Evolutionary conservation across 1,140 invertebrate genomes (phyloP).

Genomic region (Epicauta chinensis): DNA sequence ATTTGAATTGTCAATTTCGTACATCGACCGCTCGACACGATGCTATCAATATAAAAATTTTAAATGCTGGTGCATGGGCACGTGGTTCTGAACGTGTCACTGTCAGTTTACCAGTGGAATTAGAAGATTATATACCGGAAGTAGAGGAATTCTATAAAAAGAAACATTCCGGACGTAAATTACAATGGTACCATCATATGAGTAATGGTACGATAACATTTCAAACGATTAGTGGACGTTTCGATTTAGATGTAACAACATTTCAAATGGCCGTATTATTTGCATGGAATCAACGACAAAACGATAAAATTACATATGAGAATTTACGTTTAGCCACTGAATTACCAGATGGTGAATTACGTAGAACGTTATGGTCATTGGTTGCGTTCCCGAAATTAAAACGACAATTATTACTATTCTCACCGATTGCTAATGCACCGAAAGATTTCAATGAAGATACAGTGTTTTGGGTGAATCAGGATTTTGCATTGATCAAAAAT

Average conservation of each 20-base stretch:
- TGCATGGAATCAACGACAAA: constrained; percentile 94
- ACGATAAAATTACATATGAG: constrained; percentile 91
- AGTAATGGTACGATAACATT: constrained; percentile 98
- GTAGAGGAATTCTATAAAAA: constrained; percentile 92
- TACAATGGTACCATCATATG: constrained; percentile 99
- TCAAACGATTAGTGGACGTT: constrained; percentile 85
- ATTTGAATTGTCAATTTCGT: constrained; percentile 77
- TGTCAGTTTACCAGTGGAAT: constrained; percentile 91
- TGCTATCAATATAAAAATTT: constrained; percentile 85
- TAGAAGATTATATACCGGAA: constrained; percentile 98
- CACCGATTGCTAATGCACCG: constrained; percentile 70
- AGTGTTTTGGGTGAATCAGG: constrained; percentile 94
- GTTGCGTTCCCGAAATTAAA: constrained; percentile 97
- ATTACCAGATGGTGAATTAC: constrained; percentile 88
- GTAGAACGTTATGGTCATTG: constrained; percentile 94
- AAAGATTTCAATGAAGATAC: constrained; percentile 94
- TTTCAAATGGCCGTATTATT: constrained; percentile 99
- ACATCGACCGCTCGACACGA: constrained; percentile 59
- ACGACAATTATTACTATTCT: constrained; percentile 79
- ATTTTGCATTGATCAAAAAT: constrained; percentile 89
- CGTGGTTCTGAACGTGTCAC: constrained; percentile 88
- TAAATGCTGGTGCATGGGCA: constrained; percentile 98
- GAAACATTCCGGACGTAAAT: constrained; percentile 95
- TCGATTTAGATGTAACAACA: constrained; percentile 97
- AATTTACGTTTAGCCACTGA: constrained; percentile 94